Evolutionary conservation across 2,888 invertebrate species (phyloP), one percentile per base, ranked within the genome.

Genomic region (Coleophora deauratella): DNA sequence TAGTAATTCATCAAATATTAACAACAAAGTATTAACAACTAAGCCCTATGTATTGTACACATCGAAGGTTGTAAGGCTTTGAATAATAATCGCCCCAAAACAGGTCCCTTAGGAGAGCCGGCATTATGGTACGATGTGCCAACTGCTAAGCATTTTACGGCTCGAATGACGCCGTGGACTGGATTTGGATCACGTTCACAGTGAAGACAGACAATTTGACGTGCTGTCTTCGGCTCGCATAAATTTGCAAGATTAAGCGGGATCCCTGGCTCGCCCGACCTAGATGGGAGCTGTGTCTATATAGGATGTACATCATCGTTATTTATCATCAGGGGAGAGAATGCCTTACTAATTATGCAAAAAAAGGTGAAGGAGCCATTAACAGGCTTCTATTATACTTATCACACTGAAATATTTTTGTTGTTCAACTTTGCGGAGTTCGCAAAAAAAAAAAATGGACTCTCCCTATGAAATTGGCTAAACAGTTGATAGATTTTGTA

Each of bases 201-300:
- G 67, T 61, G 70, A 72, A 80, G 78, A 73, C 78, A 78, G 79
- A 73, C 78, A 78, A 79, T 76, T 76, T 80, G 81, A 79, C 77
- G 74, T 76, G 78, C 71, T 73, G 78, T 70, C 73, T 70, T 66
- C 72, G 73, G 71, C 74, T 84, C 78, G 82, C 82, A 84, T 84
- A 84, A 78, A 82, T 84, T 84, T 82, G 77, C 82, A 81, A 79
- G 76, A 78, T 76, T 79, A 82, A 82, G 63, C 67, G 66, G 72
- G 53, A 55, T 59, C 66, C 60, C 57, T 50, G 57, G 58, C 59
- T 44, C 44, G 41, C 47, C 52, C 55, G 51, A 56, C 57, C 62
- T 62, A 63, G 67, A 64, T 65, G 68, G 59, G 66, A 68, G 64
- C 59, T 62, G 55, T 57, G 53, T 58, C 51, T 69, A 75, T 76